Percentiles rank a stretch among this genome's conserved stretches.
Evolutionary conservation across 2,797 vertebrate species (phyloP).

Genomic region (Euthynnus affinis): DNA sequence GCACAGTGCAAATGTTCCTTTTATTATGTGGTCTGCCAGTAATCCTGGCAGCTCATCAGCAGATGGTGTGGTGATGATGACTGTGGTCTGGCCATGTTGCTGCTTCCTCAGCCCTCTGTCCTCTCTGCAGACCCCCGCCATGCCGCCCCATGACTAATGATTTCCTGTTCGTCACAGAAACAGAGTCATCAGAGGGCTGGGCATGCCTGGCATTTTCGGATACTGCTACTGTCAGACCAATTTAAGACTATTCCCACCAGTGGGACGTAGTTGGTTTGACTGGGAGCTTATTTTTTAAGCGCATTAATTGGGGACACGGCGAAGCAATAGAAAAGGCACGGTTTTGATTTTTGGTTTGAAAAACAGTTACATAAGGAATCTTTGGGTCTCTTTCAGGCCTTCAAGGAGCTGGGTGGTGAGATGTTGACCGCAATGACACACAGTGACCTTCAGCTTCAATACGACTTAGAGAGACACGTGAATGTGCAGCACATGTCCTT

Average conservation of each 20-base stretch:
- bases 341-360: conserved; percentile 51
- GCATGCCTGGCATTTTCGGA: conserved; percentile 51
- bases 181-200: conserved; percentile 70
- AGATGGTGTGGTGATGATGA: conserved; percentile 76
- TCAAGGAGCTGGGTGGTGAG: conserved; percentile 15
- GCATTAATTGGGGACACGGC: conserved; percentile 51
- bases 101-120: conserved; percentile 68
- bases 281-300: conserved; percentile 46
- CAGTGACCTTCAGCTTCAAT: conserved; percentile 52
- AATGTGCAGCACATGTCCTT: conserved; percentile 31
- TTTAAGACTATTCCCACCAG: conserved; percentile 61
- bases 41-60: conserved; percentile 73
- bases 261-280: conserved; percentile 59
- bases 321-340: conserved; percentile 11
- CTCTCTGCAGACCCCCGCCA: conserved; percentile 70
- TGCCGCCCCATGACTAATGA: conserved; percentile 79
- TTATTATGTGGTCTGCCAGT: conserved; percentile 62
- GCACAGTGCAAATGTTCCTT: conserved; percentile 54
- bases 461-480: conserved; percentile 1
- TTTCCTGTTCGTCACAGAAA: conserved; percentile 80
- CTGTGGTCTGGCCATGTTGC: conserved; percentile 68
- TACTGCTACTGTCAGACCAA: conserved; percentile 60
- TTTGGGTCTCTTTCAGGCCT: conserved; percentile 20
- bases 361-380: conserved; percentile 38
- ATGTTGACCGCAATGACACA: conserved; percentile 18